These are phyloP conservation scores for Heteromyza rotundicornis DNA, from an alignment of 2,888 invertebrate genomes.

Conservation along the genomic window DNA sequence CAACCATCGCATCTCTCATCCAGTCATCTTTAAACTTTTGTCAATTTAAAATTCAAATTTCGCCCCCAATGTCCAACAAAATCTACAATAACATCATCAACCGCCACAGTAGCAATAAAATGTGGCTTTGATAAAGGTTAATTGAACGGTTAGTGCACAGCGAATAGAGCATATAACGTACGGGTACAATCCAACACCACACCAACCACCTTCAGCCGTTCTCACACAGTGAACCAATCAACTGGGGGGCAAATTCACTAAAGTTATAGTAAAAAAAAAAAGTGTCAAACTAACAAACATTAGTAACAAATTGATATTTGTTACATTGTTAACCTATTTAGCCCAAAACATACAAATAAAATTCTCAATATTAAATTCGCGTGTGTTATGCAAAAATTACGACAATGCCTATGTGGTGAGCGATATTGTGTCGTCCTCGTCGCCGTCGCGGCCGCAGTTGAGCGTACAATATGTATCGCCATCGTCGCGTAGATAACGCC, in stretches of 20 bases:
- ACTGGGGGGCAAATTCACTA: too few species aligned
- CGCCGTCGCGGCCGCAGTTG: slow-evolving; percentile 33
- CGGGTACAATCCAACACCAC: neutral
- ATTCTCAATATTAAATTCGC: neutral
- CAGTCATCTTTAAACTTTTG: neutral
- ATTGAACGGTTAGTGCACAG: too few species aligned
- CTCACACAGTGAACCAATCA: too few species aligned
- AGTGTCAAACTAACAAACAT: neutral
- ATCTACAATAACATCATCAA: neutral
- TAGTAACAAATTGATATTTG: neutral
- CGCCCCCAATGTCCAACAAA: slow-evolving; percentile 1
- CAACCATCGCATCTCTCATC: neutral
- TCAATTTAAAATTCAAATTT: slow-evolving; percentile 17
- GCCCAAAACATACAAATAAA: neutral
- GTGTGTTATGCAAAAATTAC: neutral
- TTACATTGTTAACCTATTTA: too few species aligned
- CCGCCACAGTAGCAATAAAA: neutral
- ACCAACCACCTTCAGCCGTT: neutral
- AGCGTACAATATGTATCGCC: slow-evolving; percentile 34
- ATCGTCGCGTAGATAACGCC: slow-evolving; percentile 33
- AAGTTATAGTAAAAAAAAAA: too few species aligned
- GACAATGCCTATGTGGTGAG: slow-evolving; percentile 5
- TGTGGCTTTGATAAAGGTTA: slow-evolving; percentile 5
- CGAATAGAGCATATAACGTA: neutral
- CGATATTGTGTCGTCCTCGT: slow-evolving; percentile 30